Evolutionary conservation across 1,140 invertebrate genomes (phyloP), one percentile per base, ranked within the genome.

Genomic region (Amphibalanus amphitrite): DNA sequence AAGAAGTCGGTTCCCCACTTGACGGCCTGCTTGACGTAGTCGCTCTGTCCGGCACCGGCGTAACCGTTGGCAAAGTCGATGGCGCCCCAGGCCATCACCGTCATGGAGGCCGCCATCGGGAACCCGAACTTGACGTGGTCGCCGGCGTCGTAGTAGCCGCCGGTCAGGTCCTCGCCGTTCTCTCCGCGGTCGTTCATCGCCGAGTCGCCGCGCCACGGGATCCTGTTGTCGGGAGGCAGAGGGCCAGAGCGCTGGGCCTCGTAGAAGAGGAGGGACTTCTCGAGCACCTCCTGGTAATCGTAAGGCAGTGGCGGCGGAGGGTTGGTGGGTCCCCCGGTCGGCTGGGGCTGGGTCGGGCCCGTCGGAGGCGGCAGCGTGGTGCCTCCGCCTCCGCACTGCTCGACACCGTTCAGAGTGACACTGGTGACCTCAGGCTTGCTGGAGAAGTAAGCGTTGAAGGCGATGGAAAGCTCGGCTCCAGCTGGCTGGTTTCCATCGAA

Each of bases 71-170:
- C 40, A 72, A 75, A 80, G 70, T 77, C 76, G 28, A 79, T 70
- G 26, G 79, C 69, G 29, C 79, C 77, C 79, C 79, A 79, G 10
- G 78, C 72, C 28, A 81, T 71, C 67, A 79, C 40, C 25, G 78
- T 80, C 25, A 77, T 75, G 23, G 77, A 73, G 28, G 72, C 75
- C 0, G 80, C 79, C 77, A 81, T 79, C 3, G 80, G 79, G n/a
- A 80, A 76, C n/a, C 79, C 79, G 69, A 81, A 81, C 72, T 81
- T 81, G 15, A 81, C 78, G 75, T 76, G 75, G 74, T 81, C 80
- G 47, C 80, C 80, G 72, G 79, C 80, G 73, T 82, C 80, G 74
- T 80, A 81, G 77, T 81, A 82, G 26, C 81, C 81, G n/a, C 81
- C 80, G 23, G 76, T 79, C 13, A 82, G 74, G 71, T 81, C 79